Conservation (phyloP, 1,140 invertebrate species). For the Bombyx mandarina region DNA sequence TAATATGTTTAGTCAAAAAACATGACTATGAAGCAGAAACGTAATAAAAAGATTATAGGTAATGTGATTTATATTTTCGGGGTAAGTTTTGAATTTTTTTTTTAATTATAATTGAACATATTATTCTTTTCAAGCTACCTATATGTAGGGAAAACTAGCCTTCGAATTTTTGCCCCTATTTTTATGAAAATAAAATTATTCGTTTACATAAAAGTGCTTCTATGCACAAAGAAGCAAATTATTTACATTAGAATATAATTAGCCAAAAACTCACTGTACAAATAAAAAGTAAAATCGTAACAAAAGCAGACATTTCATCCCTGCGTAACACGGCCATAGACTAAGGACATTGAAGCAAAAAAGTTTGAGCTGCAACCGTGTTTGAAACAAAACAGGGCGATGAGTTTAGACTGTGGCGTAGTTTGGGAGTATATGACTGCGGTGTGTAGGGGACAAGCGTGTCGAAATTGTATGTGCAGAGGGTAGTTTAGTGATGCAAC, state of each 20-base stretch:
- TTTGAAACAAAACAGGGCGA: background rate
- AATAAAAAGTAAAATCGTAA: conserved; percentile 47
- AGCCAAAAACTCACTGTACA: conserved; percentile 43
- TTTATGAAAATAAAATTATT: background rate
- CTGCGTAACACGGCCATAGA: conserved; percentile 2
- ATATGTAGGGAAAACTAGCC: no score
- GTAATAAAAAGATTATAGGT: no score
- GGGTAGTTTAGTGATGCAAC: conserved; percentile 51
- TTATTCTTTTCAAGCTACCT: no score
- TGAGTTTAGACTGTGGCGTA: conserved; percentile 1
- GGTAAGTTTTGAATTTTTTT: no score
- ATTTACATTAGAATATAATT: conserved; percentile 63
- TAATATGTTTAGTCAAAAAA: no score
- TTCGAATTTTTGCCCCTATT: background rate
- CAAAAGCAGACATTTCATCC: conserved; percentile 19
- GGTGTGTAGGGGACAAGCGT: conserved; percentile 39
- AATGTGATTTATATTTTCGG: no score
- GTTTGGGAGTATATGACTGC: conserved; percentile 15
- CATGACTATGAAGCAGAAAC: no score
- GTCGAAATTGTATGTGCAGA: conserved; percentile 47
- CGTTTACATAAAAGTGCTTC: background rate
- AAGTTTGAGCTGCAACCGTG: background rate
- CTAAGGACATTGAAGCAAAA: background rate
- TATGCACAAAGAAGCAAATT: conserved; percentile 21
- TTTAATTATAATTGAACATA: no score